A percentile compares a stretch with the other conserved stretches of the same genome.
Conservation (phyloP, 2,797 vertebrate genomes). For the Cossypha dichroa region DNA sequence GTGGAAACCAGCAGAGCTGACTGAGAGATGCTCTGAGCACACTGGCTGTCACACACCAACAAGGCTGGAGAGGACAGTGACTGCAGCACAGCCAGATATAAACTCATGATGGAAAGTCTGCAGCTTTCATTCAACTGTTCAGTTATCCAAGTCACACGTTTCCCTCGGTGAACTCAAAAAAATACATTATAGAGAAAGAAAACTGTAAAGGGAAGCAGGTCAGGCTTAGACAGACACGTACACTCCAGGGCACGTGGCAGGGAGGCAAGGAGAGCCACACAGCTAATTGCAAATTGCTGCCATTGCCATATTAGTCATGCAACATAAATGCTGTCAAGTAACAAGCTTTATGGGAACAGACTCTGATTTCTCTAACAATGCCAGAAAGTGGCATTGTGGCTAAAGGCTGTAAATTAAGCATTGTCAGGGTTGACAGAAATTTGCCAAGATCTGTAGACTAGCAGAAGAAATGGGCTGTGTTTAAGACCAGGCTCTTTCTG, state of each 20-base stretch:
- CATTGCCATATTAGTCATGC: conserved; percentile 27
- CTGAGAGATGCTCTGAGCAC: not conserved
- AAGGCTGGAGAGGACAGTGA: not conserved
- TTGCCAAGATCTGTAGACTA: not conserved
- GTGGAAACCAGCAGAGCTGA: not conserved
- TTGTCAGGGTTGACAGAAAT: not conserved
- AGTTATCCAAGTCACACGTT: not conserved
- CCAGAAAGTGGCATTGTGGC: conserved; percentile 16
- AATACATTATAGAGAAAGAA: not conserved
- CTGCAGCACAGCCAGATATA: not conserved
- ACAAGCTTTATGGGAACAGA: conserved; percentile 32
- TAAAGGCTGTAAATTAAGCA: conserved; percentile 3
- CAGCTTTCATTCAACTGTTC: not conserved
- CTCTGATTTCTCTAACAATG: not conserved
- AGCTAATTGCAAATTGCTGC: conserved; percentile 32
- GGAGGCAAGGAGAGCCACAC: not conserved
- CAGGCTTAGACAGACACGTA: not conserved
- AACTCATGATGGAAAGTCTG: not conserved
- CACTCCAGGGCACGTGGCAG: not conserved
- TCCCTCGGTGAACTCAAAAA: not conserved
- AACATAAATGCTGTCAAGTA: conserved; percentile 43
- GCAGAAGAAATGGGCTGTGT: not conserved
- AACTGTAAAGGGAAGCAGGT: not conserved
- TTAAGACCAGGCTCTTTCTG: not conserved
- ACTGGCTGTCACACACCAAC: not conserved